These are phyloP conservation scores for Dallia pectoralis DNA, from an alignment of 2,797 vertebrate species.

Conservation along the genomic window DNA sequence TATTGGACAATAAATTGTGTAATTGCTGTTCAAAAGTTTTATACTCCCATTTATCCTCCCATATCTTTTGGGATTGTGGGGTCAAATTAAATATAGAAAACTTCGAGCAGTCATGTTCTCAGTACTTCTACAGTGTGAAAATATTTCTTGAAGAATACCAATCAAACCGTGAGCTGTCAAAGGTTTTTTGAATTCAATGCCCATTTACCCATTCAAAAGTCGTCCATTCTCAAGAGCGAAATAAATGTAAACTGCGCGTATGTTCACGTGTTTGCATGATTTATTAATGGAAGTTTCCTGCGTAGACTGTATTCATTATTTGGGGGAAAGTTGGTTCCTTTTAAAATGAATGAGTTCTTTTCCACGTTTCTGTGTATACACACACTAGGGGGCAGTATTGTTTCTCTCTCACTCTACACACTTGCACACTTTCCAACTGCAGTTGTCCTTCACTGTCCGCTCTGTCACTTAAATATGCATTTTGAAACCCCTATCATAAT, in stretches of 20 bases:
- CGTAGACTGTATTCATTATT: neutral
- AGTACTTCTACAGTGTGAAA: too few species aligned
- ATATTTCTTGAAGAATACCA: too few species aligned
- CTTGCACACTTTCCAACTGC: neutral
- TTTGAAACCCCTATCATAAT: neutral
- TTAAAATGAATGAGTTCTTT: neutral
- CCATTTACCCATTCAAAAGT: conserved; percentile 37
- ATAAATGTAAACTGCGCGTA: conserved; percentile 74
- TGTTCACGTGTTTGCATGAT: conserved; percentile 46
- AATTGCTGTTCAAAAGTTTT: too few species aligned
- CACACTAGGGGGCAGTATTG: conserved; percentile 66
- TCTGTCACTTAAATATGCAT: neutral
- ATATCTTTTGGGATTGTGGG: too few species aligned
- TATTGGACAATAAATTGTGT: too few species aligned
- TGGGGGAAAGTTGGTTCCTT: too few species aligned
- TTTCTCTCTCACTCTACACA: neutral
- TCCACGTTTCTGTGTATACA: neutral
- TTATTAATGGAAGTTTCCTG: conserved; percentile 7
- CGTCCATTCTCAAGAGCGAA: conserved; percentile 54
- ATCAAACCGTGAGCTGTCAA: too few species aligned
- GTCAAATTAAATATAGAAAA: too few species aligned
- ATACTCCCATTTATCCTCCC: too few species aligned
- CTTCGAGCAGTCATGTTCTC: too few species aligned
- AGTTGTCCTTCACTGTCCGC: conserved; percentile 3
- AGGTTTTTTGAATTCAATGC: too few species aligned